A percentile compares a stretch with the other conserved stretches of the same genome.
phyloP scores from a whole-genome alignment of 2,113 vertebrate genomes.

The Pithys albifrons region DNA sequence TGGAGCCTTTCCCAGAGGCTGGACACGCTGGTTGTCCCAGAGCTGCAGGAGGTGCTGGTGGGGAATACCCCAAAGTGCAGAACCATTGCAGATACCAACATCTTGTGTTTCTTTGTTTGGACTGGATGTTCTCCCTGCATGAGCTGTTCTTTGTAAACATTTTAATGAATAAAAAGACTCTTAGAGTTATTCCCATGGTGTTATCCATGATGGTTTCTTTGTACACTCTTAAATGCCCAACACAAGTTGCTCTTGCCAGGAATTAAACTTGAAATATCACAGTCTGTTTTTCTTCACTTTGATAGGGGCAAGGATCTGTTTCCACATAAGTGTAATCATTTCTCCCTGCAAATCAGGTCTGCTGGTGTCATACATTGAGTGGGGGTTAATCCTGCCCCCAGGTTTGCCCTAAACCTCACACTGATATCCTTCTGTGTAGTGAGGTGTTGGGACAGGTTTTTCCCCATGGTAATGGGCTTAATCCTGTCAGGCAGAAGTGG shows the following conservation, averaged over 20 bases:
- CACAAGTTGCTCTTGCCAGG: background rate
- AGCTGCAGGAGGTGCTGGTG: background rate
- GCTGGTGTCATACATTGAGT: background rate
- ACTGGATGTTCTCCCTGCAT: background rate
- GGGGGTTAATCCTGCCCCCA: background rate
- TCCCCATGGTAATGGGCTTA: background rate
- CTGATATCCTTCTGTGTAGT: background rate
- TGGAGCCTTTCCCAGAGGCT: background rate
- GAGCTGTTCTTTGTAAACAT: background rate
- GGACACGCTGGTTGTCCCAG: rapidly evolving
- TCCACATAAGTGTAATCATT: background rate
- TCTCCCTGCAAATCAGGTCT: background rate
- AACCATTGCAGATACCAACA: background rate
- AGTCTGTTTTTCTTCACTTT: background rate
- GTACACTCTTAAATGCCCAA: background rate
- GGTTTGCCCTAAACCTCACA: background rate
- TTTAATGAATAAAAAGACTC: background rate
- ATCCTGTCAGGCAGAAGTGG: background rate
- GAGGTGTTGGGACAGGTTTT: background rate
- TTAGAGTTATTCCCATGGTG: background rate
- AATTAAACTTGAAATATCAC: background rate
- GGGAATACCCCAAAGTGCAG: background rate
- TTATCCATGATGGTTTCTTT: background rate
- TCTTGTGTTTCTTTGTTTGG: background rate
- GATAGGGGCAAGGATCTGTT: rapidly evolving